Base-by-base conservation (phyloP, 2,888 invertebrate species). In the Agelastica alni region DNA sequence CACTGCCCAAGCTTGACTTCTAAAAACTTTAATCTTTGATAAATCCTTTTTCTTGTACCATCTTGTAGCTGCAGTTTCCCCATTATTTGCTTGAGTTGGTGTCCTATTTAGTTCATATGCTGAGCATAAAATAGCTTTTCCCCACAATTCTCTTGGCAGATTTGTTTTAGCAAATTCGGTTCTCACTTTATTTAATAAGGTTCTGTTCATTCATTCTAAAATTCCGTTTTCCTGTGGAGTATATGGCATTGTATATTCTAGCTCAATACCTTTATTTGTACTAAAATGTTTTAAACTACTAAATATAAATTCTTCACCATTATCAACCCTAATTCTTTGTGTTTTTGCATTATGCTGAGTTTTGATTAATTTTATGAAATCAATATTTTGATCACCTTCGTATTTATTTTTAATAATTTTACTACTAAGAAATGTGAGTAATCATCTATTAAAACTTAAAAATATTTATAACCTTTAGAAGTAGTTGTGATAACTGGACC, bases 201-300 rank as follows among this genome's bases (percentile, higher is more conserved):
- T 64, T 49, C 63, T 32, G 34, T 67, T 67, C 59, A 64, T 56
- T 14, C 66, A 13, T 51, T 65, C 64, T 1, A 55, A 44, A 31
- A 22, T 51, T 5, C 63, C 64, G 46, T 67, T 66, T 47, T 64
- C 54, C 49, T 67, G 62, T 22, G 63, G 60, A 48, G 42, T 58
- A 41, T 65, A 59, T 28, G 57, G 36, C 22, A 53, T n/a, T n/a
- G n/a, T n/a, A n/a, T n/a, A n/a, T n/a, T n/a, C n/a, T n/a, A n/a
- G n/a, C 32, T 28, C 7, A 26, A 58, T 58, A 20, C 54, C 58
- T 34, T 55, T 58, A 18, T 51, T 20, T 12, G 18, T 56, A 26
- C 55, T 59, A 53, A 41, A 53, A 31, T 53, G 36, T 45, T 51
- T 42, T 43, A 60, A 56, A 30, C 9, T 18, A 39, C 49, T 56